Conservation (phyloP, 1,140 invertebrate genomes). For the Aphaenogaster floridana region DNA sequence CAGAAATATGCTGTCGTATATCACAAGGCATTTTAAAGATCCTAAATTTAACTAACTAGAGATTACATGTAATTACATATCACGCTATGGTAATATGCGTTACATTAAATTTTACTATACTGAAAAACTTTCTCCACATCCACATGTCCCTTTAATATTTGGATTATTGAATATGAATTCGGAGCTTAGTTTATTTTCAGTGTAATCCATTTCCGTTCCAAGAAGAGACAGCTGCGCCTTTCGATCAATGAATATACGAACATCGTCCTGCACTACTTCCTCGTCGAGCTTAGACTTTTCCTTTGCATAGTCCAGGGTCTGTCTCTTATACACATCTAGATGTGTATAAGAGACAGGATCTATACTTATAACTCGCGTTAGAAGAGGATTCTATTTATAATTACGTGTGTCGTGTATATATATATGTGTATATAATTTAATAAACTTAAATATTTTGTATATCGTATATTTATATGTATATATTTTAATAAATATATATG, state of each 20-base stretch:
- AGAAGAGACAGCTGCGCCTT: constrained; percentile 99
- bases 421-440: not conserved
- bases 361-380: not conserved
- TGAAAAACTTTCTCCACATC: constrained; percentile 99
- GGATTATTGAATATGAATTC: constrained; percentile 99
- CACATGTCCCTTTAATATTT: constrained; percentile 99
- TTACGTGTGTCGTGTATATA: not conserved
- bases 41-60: constrained; percentile 20
- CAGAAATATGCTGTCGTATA: not conserved
- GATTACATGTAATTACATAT: constrained; percentile 15
- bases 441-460: no score
- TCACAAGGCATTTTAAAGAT: not conserved
- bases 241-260: constrained; percentile 97
- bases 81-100: not conserved
- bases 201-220: constrained; percentile 99
- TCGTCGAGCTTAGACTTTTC: constrained; percentile 98
- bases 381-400: no score
- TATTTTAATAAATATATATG: no score
- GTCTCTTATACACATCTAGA: no score
- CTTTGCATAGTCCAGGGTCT: constrained; percentile 97
- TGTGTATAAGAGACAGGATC: no score
- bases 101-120: constrained; percentile 87
- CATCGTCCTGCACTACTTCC: constrained; percentile 98
- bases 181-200: constrained; percentile 95
- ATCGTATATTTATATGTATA: no score